phyloP scores from a whole-genome alignment of 2,888 invertebrate species.

The Hedychridium roseum region DNA sequence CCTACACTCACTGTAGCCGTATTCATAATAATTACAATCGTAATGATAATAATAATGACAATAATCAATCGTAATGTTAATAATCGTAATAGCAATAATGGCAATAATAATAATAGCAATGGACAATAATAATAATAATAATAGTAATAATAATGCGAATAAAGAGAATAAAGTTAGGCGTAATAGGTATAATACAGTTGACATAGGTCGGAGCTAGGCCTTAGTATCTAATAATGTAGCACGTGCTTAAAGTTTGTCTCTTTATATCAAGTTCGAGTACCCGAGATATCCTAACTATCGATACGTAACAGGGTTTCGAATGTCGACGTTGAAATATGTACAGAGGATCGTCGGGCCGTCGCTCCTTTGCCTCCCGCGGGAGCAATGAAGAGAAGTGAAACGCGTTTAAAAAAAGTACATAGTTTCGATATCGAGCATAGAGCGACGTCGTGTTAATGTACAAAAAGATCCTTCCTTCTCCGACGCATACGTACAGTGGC shows the following conservation, averaged over 20 bases:
- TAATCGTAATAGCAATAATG: conserved; percentile 35
- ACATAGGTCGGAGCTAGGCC: conserved; percentile 52
- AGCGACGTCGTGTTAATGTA: conserved; percentile 37
- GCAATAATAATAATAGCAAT: conserved; percentile 41
- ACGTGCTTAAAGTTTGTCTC: conserved; percentile 24
- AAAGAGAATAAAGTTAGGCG: conserved; percentile 41
- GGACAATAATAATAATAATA: conserved; percentile 43
- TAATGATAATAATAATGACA: conserved; percentile 38
- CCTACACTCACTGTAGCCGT: conserved; percentile 37
- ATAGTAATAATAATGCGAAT: conserved; percentile 35
- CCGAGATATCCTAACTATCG: conserved; percentile 25
- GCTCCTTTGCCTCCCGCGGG: conserved; percentile 4
- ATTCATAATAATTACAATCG: conserved; percentile 37
- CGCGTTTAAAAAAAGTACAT: not conserved
- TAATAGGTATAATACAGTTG: conserved; percentile 59
- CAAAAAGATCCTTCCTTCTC: conserved; percentile 32
- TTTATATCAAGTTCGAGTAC: conserved; percentile 28
- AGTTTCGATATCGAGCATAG: not conserved
- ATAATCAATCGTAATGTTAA: conserved; percentile 37
- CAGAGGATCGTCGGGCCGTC: conserved; percentile 28
- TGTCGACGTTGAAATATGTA: conserved; percentile 41
- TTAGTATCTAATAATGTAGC: conserved; percentile 42
- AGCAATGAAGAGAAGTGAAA: not conserved
- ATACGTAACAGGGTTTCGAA: conserved; percentile 31
- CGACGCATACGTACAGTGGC: conserved; percentile 39